phyloP scores from a whole-genome alignment of 2,888 invertebrate genomes.

The Nebria salina region DNA sequence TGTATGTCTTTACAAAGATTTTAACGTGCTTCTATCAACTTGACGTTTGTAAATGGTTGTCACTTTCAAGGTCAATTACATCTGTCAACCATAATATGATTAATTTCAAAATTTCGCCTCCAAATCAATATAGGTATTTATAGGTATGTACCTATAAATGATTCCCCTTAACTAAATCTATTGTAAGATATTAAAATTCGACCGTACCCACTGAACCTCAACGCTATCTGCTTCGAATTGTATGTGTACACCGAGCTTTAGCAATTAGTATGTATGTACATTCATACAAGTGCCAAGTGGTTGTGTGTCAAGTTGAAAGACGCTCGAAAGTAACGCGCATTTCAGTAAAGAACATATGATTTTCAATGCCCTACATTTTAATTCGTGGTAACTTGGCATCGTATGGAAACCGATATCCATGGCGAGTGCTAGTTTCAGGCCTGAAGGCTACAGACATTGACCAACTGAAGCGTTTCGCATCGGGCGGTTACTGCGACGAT shows the following conservation, averaged over 20 bases:
- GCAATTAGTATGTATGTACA: too few relatives aligned
- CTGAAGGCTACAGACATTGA: conserved; percentile 86
- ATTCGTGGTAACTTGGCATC: conserved; percentile 89
- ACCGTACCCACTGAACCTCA: too few relatives aligned
- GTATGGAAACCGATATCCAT: conserved; percentile 86
- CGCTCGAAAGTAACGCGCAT: conserved; percentile 28
- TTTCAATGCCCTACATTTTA: conserved; percentile 86
- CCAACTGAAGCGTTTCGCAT: conserved; percentile 83
- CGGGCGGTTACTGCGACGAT: conserved; percentile 85
- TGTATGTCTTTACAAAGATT: neutral
- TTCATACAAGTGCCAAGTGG: neutral
- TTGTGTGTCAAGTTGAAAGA: conserved; percentile 38
- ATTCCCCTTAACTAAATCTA: too few relatives aligned
- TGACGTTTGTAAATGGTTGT: conserved; percentile 23
- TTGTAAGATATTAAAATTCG: too few relatives aligned
- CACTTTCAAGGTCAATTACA: conserved; percentile 36
- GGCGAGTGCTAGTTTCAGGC: conserved; percentile 88
- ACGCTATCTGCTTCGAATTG: neutral
- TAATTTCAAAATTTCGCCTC: too few relatives aligned
- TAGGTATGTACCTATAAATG: too few relatives aligned
- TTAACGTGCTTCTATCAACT: conserved; percentile 19
- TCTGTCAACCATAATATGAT: conserved; percentile 5
- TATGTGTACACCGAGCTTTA: neutral
- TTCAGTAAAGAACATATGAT: conserved; percentile 24
- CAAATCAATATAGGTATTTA: too few relatives aligned